Conservation (phyloP, 2,888 invertebrate species). For the Hypomecis punctinalis region DNA sequence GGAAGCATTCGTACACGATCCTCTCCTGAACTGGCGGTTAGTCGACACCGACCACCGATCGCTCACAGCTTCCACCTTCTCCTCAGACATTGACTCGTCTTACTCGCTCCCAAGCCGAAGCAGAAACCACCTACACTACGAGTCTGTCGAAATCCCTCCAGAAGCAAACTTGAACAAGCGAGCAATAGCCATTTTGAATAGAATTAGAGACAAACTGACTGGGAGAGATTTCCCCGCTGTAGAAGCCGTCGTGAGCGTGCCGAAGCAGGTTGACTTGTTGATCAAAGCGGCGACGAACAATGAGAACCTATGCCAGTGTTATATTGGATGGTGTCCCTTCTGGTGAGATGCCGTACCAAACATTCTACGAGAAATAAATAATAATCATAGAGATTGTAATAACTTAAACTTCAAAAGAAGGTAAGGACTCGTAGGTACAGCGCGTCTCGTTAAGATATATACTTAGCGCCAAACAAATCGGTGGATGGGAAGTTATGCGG, state of each 20-base stretch:
- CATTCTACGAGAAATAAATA: too few species aligned
- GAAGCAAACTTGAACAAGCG: constrained; percentile 95
- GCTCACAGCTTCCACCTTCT: constrained; percentile 72
- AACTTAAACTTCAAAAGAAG: too few species aligned
- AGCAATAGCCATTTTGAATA: constrained; percentile 94
- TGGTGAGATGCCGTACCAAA: constrained; percentile 74
- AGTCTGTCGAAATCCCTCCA: constrained; percentile 82
- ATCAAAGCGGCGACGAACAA: constrained; percentile 98
- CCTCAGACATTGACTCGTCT: constrained; percentile 73
- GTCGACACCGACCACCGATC: constrained; percentile 74
- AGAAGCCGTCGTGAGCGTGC: constrained; percentile 91
- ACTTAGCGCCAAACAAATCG: too few species aligned
- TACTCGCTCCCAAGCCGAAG: constrained; percentile 73
- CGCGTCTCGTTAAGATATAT: too few species aligned
- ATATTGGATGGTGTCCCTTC: constrained; percentile 98
- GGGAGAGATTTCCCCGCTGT: constrained; percentile 94
- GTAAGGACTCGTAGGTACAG: too few species aligned
- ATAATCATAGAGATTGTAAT: too few species aligned
- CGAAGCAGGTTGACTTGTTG: constrained; percentile 96
- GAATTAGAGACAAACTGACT: constrained; percentile 97
- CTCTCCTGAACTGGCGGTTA: constrained; percentile 97
- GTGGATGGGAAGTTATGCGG: too few species aligned
- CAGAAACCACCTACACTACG: constrained; percentile 70
- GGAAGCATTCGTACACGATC: constrained; percentile 99
- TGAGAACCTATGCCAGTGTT: constrained; percentile 99